Conservation (phyloP, 2,888 invertebrate genomes). For the Cetonia aurata region DNA sequence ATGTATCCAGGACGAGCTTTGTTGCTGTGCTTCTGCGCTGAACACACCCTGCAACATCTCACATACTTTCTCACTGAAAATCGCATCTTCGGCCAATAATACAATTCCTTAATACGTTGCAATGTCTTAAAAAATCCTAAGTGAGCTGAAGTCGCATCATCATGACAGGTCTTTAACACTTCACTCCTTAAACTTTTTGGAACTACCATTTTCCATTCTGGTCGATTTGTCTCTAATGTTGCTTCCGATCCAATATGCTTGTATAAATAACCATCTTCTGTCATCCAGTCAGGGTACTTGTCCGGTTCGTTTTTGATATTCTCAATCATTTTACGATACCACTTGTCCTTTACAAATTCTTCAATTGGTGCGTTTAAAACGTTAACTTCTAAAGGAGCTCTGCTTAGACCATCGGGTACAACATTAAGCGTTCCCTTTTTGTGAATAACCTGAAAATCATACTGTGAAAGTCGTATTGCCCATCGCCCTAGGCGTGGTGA, state of each 20-base stretch:
- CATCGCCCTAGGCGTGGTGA: conserved; percentile 40
- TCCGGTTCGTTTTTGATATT: neutral
- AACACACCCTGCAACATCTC: neutral
- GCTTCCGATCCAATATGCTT: neutral
- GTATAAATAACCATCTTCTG: neutral
- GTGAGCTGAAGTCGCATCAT: neutral
- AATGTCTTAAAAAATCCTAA: neutral
- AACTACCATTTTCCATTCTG: conserved; percentile 2
- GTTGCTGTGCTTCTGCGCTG: neutral
- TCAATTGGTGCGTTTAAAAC: neutral
- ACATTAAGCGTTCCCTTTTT: conserved; percentile 39
- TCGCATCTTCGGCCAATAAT: conserved; percentile 13
- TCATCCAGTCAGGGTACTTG: neutral
- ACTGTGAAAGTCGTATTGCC: conserved; percentile 41
- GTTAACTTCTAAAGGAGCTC: conserved; percentile 8
- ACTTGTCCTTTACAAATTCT: neutral
- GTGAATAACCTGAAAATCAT: conserved; percentile 42
- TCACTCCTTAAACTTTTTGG: neutral
- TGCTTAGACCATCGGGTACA: conserved; percentile 33
- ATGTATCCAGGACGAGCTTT: neutral
- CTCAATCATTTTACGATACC: neutral
- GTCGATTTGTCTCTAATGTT: neutral
- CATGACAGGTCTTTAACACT: neutral
- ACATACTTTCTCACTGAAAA: neutral
- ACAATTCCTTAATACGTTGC: neutral